Conservation (phyloP, 1,140 invertebrate genomes). For the Drosophila asahinai region DNA sequence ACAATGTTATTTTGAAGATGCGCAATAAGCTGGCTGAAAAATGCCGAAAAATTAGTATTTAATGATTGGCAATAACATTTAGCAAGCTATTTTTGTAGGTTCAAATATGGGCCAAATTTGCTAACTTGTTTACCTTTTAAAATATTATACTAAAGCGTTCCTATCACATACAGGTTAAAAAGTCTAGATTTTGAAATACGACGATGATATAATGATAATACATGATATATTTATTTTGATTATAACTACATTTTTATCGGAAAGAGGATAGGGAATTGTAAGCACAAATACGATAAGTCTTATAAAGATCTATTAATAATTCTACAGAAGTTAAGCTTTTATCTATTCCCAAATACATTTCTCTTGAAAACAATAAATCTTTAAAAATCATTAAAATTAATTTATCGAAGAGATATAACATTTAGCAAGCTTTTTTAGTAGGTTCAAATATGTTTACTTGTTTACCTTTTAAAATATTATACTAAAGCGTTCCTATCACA, state of each 20-base stretch:
- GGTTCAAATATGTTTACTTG: neutral
- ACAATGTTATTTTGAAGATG: neutral
- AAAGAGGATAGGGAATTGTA: neutral
- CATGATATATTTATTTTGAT: neutral
- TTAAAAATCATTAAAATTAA: no score
- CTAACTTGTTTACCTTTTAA: neutral
- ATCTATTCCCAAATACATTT: neutral
- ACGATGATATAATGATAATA: no score
- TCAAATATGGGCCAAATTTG: neutral
- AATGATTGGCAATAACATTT: neutral
- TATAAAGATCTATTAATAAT: neutral
- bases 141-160: neutral
- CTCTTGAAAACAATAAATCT: no score
- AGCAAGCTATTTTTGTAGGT: neutral
- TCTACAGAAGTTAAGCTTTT: neutral
- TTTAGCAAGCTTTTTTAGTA: neutral
- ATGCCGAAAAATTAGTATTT: neutral
- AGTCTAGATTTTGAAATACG: no score
- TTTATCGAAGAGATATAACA: no score
- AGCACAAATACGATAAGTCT: neutral
- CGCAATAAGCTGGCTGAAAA: neutral
- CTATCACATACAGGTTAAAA: no score
- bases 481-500: no score
- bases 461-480: neutral
- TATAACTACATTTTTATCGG: neutral